Evolutionary conservation across 1,140 invertebrate species (phyloP), one percentile per base, ranked within the genome.

Genomic region (Colletes gigas): DNA sequence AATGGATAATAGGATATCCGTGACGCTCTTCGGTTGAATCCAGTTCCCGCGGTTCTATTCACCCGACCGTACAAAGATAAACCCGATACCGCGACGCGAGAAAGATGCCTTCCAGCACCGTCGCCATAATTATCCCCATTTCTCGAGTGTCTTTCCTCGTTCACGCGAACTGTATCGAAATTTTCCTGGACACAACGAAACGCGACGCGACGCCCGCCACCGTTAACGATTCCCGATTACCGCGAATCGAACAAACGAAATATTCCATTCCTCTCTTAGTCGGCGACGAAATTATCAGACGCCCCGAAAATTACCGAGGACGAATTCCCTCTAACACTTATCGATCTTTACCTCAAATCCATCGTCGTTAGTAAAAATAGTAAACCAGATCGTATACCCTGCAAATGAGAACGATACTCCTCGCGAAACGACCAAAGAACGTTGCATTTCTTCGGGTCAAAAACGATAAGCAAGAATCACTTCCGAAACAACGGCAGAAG

Each of bases 1-100:
- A 86, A 88, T 88, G 82, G 82, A 88, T 88, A 88, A 88, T 88
- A 86, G 86, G 86, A 86, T 88, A 88, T 88, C 86, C 86, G 83
- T 85, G 78, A 85, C 76, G 66, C 65, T 79, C 77, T 21, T 72
- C 63, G 47, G 65, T 74, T 77, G 62, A 72, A 81, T 54, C 69
- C 57, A 60, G 44, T 52, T 14, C 67, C 54, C 52, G 57, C 17
- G 66, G 19, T 65, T 81, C 68, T 69, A 84, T 84, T 85, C 83
- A 81, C 14, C 12, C 50, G 21, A 6, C 54, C 70, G 78, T 63
- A 84, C 75, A 81, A 81, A 84, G 71, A 81, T 77, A 73, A 84
- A 85, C 68, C 73, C 68, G 83, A 84, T 84, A 84, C 73, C 83
- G 68, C 72, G 62, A 72, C 41, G 21, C 60, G 67, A 55, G 41